Base-by-base conservation (phyloP, 2,797 vertebrate genomes). In the Antrozous pallidus region DNA sequence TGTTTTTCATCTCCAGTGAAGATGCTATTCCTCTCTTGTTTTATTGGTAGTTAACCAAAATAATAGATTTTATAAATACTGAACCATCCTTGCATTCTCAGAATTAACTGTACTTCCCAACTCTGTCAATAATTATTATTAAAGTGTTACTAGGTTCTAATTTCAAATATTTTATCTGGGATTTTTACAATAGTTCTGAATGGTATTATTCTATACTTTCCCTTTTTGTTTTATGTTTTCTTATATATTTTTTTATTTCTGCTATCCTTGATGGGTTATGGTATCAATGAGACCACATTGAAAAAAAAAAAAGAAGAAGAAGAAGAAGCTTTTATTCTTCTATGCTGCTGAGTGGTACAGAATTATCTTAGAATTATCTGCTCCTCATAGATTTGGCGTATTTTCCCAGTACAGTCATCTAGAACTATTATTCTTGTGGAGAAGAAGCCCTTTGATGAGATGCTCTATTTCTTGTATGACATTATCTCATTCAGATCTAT, bases 91-190 rank as follows among this genome's bases (percentile, higher is more conserved):
- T 93, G 84, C 9, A 91, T 71, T 87, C 31, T 28, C 54, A 92
- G 28, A 94, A 88, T 86, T 67, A 91, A 85, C 8, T 16, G 24
- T 74, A 85, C 14, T 94, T 88, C 51, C 31, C 40, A 95, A 31
- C 3, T 58, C 33, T 75, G 42, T 74, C n/a, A 91, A 2, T 90
- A 33, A 49, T 61, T 40, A 90, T 67, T 65, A 93, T 20, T 67
- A 91, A 93, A 70, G 42, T 82, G 45, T 17, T 54, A 81, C 5
- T 67, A 65, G 36, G 91, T 84, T 93, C 63, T 77, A 38, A 40
- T 90, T 88, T n/a, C 26, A 93, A 94, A 82, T 90, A 93, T 26
- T 87, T 17, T 58, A 85, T 36, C 49, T 78, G n/a, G 42, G 47
- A 36, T n/a, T 54, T 79, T 82, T 51, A 38, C 9, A 84, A 71